Base-by-base conservation (phyloP, 2,113 vertebrate genomes). In the Rhinopomastus cyanomelas region DNA sequence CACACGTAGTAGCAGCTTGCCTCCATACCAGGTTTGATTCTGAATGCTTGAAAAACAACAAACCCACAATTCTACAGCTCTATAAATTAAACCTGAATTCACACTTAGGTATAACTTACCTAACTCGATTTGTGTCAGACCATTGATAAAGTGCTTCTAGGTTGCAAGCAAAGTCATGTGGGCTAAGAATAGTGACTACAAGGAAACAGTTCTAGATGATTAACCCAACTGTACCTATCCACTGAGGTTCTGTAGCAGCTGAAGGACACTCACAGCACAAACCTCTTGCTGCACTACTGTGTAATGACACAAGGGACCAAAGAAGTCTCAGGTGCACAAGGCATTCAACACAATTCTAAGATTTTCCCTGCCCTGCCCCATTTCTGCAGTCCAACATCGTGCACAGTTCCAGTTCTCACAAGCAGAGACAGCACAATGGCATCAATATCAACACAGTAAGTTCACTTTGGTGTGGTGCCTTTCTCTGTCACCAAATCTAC, bases 341-440 rank as follows among this genome's bases (percentile, higher is more conserved):
- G 11, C 4, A 72, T 36, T 81, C 53, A 56, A 62, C 48, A 51
- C 56, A 81, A 48, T 19, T 64, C 59, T 6, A 88, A 73, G 12
- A 52, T 39, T 23, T 25, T 29, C 51, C 36, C 52, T 56, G 49
- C 48, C 72, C 59, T 49, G 23, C 34, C 48, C 1, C 3, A 51
- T 10, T 74, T 46, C 56, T 64, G 37, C n/a, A 67, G 34, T 27
- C 55, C 37, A 74, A 61, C n/a, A 75, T 19, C 56, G 30, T 51
- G 16, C 84, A 23, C 44, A 57, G 42, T 39, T 89, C 39, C 67
- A 68, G 32, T 29, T 6, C 2, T 9, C 57, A 39, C 19, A 59
- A 59, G 57, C 30, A 59, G 0, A 51, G 32, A 37, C 8, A 65
- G 51, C 65, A 77, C 30, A 39, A 25, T 0, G 0, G 39, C 42